Conservation (phyloP, 2,888 invertebrate genomes). For the Mythimna albipuncta region DNA sequence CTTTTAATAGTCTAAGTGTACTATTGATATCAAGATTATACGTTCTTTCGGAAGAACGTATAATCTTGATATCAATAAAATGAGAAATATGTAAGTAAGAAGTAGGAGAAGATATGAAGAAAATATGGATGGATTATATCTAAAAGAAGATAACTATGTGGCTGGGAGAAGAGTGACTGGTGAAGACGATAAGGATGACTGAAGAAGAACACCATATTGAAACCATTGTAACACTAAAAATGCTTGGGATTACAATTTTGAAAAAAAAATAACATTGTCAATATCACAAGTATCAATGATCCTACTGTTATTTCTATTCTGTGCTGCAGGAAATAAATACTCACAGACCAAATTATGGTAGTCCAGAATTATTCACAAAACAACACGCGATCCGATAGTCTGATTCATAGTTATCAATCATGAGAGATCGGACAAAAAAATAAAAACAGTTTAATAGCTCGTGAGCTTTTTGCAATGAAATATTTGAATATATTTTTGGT, state of each 20-base stretch:
- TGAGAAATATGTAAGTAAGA: too few relatives aligned
- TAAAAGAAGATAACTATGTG: not conserved
- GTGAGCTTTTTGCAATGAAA: not conserved
- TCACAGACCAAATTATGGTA: conserved; percentile 31
- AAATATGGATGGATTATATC: not conserved
- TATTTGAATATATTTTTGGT: not conserved
- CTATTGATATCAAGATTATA: too few relatives aligned
- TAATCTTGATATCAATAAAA: too few relatives aligned
- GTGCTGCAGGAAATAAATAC: not conserved
- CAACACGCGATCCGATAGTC: conserved; percentile 63
- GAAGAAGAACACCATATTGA: too few relatives aligned
- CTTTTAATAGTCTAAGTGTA: too few relatives aligned
- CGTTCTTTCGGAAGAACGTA: too few relatives aligned
- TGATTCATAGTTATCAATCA: conserved; percentile 50
- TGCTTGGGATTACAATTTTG: too few relatives aligned
- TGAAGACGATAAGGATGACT: too few relatives aligned
- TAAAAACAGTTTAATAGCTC: conserved; percentile 34
- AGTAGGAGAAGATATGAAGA: not conserved
- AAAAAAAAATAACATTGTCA: too few relatives aligned
- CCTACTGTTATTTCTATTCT: not conserved
- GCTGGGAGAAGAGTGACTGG: not conserved
- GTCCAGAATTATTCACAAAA: conserved; percentile 41
- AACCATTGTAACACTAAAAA: too few relatives aligned
- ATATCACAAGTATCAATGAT: too few relatives aligned
- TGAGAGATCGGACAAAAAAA: conserved; percentile 35